Percentiles rank a stretch among this genome's conserved stretches.
phyloP scores from a whole-genome alignment of 2,113 vertebrate genomes.

The Crotalus tigris region DNA sequence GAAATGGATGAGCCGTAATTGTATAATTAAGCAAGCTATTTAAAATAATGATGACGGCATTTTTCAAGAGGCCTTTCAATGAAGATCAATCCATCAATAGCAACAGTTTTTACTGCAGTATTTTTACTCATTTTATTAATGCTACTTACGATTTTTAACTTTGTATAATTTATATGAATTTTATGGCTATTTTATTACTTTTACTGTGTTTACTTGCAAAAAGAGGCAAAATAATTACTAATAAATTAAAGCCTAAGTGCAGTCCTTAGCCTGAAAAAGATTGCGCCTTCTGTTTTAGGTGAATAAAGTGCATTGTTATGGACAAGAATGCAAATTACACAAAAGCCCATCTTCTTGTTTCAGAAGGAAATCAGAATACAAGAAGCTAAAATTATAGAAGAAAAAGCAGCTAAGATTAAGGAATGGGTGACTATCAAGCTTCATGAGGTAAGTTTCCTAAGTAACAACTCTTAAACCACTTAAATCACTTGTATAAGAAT shows the following conservation, averaged over 20 bases:
- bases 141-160: background rate
- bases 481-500: background rate
- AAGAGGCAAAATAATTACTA: background rate
- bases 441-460: slow-evolving; percentile 81
- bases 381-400: slow-evolving; percentile 95
- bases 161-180: background rate
- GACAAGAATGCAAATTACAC: background rate
- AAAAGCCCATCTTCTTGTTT: slow-evolving; percentile 57
- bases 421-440: slow-evolving; percentile 97
- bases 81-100: background rate
- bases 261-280: background rate
- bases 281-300: background rate
- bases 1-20: background rate
- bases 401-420: slow-evolving; percentile 98
- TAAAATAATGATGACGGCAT: background rate
- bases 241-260: background rate
- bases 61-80: background rate
- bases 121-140: background rate
- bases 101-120: background rate
- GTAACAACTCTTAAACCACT: background rate
- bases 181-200: background rate
- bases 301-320: background rate
- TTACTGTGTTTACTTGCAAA: background rate
- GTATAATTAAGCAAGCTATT: background rate
- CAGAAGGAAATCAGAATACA: slow-evolving; percentile 90